These are phyloP conservation scores for Urocolius indicus DNA, from an alignment of 2,113 vertebrate genomes.

Conservation along the genomic window DNA sequence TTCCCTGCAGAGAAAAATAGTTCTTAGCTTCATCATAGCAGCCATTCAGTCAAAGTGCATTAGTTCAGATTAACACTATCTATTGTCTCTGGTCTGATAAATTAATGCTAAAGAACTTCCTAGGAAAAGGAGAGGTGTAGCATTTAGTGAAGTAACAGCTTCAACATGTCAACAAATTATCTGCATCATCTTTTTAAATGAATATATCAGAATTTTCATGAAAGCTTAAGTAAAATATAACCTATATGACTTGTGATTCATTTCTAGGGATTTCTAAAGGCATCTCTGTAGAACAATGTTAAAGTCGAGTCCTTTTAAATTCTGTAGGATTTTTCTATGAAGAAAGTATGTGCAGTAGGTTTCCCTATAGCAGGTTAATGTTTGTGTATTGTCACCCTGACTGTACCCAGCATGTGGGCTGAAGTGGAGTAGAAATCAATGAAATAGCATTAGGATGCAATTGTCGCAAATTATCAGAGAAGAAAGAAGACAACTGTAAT, in stretches of 20 bases:
- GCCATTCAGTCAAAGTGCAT: neutral
- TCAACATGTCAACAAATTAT: neutral
- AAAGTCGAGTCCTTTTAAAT: neutral
- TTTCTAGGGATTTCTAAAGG: neutral
- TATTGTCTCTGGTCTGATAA: neutral
- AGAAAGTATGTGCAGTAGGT: neutral
- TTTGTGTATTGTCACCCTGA: constrained; percentile 56
- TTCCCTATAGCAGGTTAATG: constrained; percentile 39
- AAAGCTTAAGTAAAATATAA: neutral
- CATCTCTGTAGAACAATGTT: neutral
- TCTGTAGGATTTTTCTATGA: neutral
- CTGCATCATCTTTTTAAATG: neutral
- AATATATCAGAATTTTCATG: neutral
- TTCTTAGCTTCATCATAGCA: neutral
- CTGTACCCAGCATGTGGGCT: constrained; percentile 73
- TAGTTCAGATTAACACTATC: neutral
- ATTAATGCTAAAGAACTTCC: neutral
- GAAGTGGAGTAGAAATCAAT: constrained; percentile 75
- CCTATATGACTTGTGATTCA: neutral
- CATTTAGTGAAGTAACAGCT: neutral
- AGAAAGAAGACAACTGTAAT: constrained; percentile 75
- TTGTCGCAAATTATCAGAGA: constrained; percentile 76
- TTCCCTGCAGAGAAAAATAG: constrained; percentile 23
- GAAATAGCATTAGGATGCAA: constrained; percentile 75
- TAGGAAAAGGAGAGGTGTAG: neutral